These are phyloP conservation scores for Meta bourneti DNA, from an alignment of 2,888 invertebrate genomes.

Conservation along the genomic window DNA sequence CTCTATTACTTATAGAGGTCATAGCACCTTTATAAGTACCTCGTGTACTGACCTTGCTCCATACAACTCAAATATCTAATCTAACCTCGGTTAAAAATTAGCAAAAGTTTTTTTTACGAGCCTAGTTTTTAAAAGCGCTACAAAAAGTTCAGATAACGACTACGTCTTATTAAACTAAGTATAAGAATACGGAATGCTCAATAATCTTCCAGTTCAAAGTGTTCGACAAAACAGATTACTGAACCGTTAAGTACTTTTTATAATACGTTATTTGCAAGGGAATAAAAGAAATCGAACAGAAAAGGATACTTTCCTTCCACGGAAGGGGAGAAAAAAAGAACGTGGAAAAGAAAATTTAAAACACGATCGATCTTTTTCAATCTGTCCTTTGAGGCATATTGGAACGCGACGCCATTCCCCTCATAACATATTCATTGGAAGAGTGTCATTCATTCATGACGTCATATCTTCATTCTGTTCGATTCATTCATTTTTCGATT, in stretches of 20 bases:
- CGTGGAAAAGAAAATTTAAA: background rate
- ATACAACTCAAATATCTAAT: no score
- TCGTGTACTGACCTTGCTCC: no score
- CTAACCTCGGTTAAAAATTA: no score
- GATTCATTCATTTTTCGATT: background rate
- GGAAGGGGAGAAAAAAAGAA: background rate
- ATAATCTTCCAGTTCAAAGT: background rate
- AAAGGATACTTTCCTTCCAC: background rate
- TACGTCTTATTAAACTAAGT: no score
- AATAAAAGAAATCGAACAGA: background rate
- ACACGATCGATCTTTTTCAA: background rate
- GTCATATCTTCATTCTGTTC: background rate
- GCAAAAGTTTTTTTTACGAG: no score
- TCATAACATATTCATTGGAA: background rate
- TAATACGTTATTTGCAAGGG: no score
- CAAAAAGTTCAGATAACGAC: no score
- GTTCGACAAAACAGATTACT: background rate
- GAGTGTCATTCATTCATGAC: background rate
- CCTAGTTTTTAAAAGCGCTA: no score
- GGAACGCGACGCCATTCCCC: background rate
- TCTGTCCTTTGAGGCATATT: background rate
- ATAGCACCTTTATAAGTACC: no score
- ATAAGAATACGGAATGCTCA: no score
- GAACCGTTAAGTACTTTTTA: no score
- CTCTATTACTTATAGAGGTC: no score